Percentiles rank a stretch among this genome's conserved stretches.
phyloP scores from a whole-genome alignment of 2,113 vertebrate genomes.

The Antidorcas marsupialis region DNA sequence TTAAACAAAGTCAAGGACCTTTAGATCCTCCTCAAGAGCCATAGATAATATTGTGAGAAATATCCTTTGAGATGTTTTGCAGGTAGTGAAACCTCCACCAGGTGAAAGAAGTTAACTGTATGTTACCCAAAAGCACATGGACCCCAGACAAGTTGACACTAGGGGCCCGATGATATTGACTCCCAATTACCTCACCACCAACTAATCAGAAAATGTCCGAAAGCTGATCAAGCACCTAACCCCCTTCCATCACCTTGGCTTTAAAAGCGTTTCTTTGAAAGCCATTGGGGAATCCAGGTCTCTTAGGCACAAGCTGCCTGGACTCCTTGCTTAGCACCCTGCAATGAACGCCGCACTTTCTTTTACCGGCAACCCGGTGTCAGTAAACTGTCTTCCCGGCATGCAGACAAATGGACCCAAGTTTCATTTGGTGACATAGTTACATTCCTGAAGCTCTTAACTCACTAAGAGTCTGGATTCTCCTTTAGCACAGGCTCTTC shows the following conservation, averaged over 20 bases:
- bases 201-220: neutral
- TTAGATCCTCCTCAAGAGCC: neutral
- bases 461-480: neutral
- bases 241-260: neutral
- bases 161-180: neutral
- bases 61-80: neutral
- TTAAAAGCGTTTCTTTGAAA: neutral
- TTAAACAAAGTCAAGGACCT: neutral
- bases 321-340: neutral
- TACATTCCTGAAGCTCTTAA: neutral
- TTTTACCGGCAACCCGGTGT: neutral
- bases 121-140: neutral
- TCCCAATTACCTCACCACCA: neutral
- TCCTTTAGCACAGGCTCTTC: neutral
- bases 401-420: neutral
- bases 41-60: neutral
- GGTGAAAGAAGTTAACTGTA: neutral
- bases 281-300: neutral
- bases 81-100: neutral
- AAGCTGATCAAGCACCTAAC: neutral
- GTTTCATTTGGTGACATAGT: neutral
- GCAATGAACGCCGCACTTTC: neutral
- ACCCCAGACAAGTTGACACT: neutral
- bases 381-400: neutral
- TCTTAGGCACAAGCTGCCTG: neutral